A percentile compares a stretch with the other conserved stretches of the same genome.
These are phyloP conservation scores for Etheostoma spectabile DNA, from an alignment of 2,113 vertebrate species.

Conservation along the genomic window DNA sequence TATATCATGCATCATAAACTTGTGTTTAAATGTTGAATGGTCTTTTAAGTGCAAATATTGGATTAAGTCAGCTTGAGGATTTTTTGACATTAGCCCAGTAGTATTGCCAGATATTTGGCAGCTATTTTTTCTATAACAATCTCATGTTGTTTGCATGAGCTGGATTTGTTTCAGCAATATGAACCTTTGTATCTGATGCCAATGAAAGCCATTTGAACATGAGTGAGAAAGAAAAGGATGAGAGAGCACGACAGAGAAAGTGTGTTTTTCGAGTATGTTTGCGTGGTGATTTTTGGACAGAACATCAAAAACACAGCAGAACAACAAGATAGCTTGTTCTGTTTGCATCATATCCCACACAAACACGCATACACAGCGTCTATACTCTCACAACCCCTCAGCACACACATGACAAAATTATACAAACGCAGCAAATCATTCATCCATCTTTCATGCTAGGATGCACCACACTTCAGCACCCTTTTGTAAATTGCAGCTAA, in stretches of 20 bases:
- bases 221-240: conserved; percentile 47
- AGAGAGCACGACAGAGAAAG: conserved; percentile 52
- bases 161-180: conserved; percentile 68
- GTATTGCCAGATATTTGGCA: conserved; percentile 59
- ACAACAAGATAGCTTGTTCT: conserved; percentile 76
- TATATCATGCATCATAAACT: conserved; percentile 57
- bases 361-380: conserved; percentile 53
- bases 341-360: conserved; percentile 76
- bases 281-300: conserved; percentile 73
- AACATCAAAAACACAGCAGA: conserved; percentile 76
- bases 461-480: conserved; percentile 62
- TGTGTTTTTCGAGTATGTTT: conserved; percentile 60
- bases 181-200: conserved; percentile 77
- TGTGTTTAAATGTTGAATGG: conserved; percentile 71
- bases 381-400: conserved; percentile 44
- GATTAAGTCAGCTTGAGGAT: conserved; percentile 67
- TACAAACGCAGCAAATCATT: conserved; percentile 69
- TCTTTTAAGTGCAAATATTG: conserved; percentile 80
- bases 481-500: conserved; percentile 71
- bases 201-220: conserved; percentile 74
- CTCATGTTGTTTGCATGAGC: conserved; percentile 77
- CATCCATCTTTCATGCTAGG: conserved; percentile 70
- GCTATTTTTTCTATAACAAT: conserved; percentile 51
- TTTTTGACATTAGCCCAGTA: conserved; percentile 69
- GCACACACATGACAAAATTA: conserved; percentile 41